Base-by-base conservation (phyloP, 2,113 vertebrate species). In the Lasiurus borealis region DNA sequence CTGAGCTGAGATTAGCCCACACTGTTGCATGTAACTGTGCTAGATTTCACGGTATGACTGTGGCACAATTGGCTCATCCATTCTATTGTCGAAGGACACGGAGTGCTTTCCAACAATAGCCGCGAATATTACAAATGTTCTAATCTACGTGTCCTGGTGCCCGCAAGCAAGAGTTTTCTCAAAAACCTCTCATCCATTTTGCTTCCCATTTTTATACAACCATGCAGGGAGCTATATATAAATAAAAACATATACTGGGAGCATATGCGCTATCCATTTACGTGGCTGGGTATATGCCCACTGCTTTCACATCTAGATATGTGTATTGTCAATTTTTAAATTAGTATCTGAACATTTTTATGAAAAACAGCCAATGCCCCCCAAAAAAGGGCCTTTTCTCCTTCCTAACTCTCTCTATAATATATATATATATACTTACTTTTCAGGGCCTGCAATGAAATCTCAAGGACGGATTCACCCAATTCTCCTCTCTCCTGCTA, bases 401-500 rank as follows among this genome's bases (percentile, higher is more conserved):
- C 71, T 62, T 86, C 36, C 59, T 83, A 54, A 94, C 34, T 64
- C 52, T 88, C 36, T 83, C 34, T 93, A 71, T 85, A 73, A 71
- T 85, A 73, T 62, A 9, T 75, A 71, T 85, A 73, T 62, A 9
- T 75, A 5, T 78, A 36, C 93, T 84, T 46, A 76, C 27, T 69
- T 80, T 91, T 85, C 85, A 99, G 98, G 98, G 54, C 97, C 98
- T 36, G 93, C 97, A 59, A 97, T 96, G 97, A 97, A 96, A 95
- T 52, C 96, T 78, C 93, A 96, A 92, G 98, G 95, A 78, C 73
- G 59, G 18, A 72, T 95, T 86, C 62, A 98, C 83, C 97, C 98
- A 44, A 3, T 98, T 75, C 88, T 99, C 54, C 97, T 99, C 82
- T 98, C 97, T 75, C 97, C 98, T 69, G 95, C 95, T n/a, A 97